These are phyloP conservation scores for Shargacucullia verbasci DNA, from an alignment of 2,888 invertebrate species.

Conservation along the genomic window DNA sequence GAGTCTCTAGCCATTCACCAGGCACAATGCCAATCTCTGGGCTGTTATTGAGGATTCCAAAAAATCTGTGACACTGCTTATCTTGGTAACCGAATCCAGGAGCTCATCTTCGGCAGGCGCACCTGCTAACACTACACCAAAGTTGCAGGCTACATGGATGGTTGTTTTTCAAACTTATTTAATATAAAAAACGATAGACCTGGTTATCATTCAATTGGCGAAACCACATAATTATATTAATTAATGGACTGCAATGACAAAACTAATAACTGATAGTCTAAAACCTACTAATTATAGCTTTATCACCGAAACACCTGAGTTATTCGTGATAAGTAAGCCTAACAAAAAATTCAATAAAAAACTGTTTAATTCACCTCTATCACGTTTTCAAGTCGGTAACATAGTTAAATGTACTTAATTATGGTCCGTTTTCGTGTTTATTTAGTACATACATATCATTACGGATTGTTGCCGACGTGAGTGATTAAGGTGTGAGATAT, in stretches of 20 bases:
- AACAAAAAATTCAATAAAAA: constrained; percentile 51
- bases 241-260: background rate
- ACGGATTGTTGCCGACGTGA: constrained; percentile 75
- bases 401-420: constrained; percentile 72
- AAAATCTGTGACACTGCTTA: too few species aligned
- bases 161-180: background rate
- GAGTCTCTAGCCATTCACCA: too few species aligned
- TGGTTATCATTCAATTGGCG: too few species aligned
- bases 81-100: too few species aligned
- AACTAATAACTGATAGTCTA: constrained; percentile 15
- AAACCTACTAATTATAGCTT: constrained; percentile 29
- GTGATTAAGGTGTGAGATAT: constrained; percentile 78
- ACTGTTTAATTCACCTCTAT: constrained; percentile 53
- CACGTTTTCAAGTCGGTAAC: constrained; percentile 60
- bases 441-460: constrained; percentile 78
- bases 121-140: too few species aligned
- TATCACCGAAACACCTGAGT: constrained; percentile 32
- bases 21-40: too few species aligned
- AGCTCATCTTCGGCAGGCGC: too few species aligned
- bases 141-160: too few species aligned
- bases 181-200: too few species aligned
- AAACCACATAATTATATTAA: background rate
- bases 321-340: constrained; percentile 19
- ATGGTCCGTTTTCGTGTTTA: constrained; percentile 73
- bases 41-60: too few species aligned